Percentiles rank a stretch among this genome's conserved stretches.
These are phyloP conservation scores for Cataglyphis albicans DNA, from an alignment of 2,888 invertebrate species.

Conservation along the genomic window DNA sequence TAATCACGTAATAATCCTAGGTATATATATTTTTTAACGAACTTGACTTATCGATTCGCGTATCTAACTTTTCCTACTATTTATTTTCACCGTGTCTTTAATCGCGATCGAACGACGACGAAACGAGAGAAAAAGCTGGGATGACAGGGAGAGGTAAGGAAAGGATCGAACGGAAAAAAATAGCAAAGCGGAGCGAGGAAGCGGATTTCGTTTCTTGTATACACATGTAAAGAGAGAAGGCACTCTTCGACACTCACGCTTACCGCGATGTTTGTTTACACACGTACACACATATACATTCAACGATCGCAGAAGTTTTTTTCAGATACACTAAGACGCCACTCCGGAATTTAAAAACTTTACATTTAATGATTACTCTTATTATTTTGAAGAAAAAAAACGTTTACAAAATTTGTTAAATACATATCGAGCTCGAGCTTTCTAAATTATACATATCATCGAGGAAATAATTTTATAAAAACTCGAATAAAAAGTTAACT, in stretches of 20 bases:
- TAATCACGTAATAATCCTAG: constrained; percentile 76
- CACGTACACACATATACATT: constrained; percentile 36
- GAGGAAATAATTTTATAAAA: neutral
- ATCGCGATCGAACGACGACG: constrained; percentile 74
- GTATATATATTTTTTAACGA: constrained; percentile 78
- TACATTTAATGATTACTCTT: constrained; percentile 1
- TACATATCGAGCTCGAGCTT: constrained; percentile 33
- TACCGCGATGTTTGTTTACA: constrained; percentile 65
- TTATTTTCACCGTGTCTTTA: constrained; percentile 74
- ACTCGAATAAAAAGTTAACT: constrained; percentile 7
- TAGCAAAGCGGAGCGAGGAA: constrained; percentile 23
- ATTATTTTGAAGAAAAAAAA: constrained; percentile 3
- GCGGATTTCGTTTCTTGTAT: constrained; percentile 64
- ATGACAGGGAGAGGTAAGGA: neutral
- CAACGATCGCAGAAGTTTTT: constrained; percentile 60
- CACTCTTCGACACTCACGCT: constrained; percentile 70
- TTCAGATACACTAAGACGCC: constrained; percentile 61
- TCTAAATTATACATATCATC: constrained; percentile 5
- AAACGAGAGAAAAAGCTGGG: constrained; percentile 55
- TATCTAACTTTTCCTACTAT: constrained; percentile 69
- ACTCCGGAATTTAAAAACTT: constrained; percentile 12
- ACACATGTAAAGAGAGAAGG: constrained; percentile 62
- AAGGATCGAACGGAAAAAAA: neutral
- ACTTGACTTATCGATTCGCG: constrained; percentile 77
- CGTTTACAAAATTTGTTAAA: neutral